Base-by-base conservation (phyloP, 2,888 invertebrate genomes). In the Euclidia mi region DNA sequence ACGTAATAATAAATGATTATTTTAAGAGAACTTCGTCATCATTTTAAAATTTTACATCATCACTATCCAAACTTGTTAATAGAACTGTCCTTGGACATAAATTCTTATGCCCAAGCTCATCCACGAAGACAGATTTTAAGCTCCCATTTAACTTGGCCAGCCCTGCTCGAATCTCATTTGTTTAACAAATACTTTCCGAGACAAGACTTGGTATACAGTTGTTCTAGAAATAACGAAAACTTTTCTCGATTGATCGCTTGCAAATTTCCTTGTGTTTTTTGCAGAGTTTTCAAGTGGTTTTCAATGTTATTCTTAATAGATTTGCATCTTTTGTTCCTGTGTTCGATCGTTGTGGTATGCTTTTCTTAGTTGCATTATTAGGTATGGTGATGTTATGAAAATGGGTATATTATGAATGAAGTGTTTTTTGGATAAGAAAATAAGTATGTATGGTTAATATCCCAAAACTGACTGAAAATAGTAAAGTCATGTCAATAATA, bases 81-180 rank as follows among this genome's bases (percentile, higher is more conserved):
- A 31, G 10, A 31, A 31, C 10, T 3, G 2, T n/a, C n/a, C n/a
- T n/a, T n/a, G n/a, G n/a, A n/a, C n/a, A n/a, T n/a, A n/a, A n/a
- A n/a, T n/a, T n/a, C n/a, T n/a, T n/a, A n/a, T n/a, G n/a, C 31
- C 10, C 0, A 12, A 45, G 14, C 9, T 25, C n/a, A 9, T 32
- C n/a, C 3, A n/a, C 3, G 1, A 31, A 20, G 0, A 9, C 4
- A 14, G 2, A 41, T 37, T 31, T 10, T n/a, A 31, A n/a, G 3
- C 12, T 40, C 4, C 15, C 14, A 38, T 25, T 15, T 14, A 53
- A 60, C 25, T 35, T 55, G 18, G 18, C 4, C 66, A 72, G 12
- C 71, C 75, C 75, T 74, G 35, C 11, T 20, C 29, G 42, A 7
- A 37, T 12, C 70, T 76, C 76, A 76, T 76, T 77, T 76, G 76